Evolutionary conservation across 1,140 invertebrate species (phyloP).

Genomic region (Drosophila miranda): DNA sequence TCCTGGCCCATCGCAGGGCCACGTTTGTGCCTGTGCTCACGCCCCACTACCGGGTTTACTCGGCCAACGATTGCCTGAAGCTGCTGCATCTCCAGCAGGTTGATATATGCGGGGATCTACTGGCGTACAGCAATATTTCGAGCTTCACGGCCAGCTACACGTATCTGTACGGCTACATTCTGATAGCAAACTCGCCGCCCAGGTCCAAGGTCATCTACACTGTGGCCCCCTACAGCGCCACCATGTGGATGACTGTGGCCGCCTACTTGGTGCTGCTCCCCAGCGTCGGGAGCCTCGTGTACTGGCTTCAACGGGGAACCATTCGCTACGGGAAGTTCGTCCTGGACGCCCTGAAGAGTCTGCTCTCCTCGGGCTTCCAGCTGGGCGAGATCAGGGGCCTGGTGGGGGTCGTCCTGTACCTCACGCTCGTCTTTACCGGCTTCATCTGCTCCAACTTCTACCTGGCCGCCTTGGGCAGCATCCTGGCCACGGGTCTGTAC

Average conservation of each 20-base stretch:
- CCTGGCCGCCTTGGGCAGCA: constrained; percentile 38
- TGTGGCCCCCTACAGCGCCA: constrained; percentile 15
- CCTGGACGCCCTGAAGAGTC: constrained; percentile 19
- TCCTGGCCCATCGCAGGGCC: constrained; percentile 20
- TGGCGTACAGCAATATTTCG: constrained; percentile 9
- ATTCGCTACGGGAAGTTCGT: constrained; percentile 9
- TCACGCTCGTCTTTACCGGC: constrained; percentile 27
- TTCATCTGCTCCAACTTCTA: constrained; percentile 52
- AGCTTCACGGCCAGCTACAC: constrained; percentile 39
- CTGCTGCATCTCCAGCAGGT: constrained; percentile 1
- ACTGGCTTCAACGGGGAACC: constrained; percentile 24
- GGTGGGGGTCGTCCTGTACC: constrained; percentile 24
- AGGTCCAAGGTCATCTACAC: constrained; percentile 39
- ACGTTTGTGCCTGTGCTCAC: constrained; percentile 21
- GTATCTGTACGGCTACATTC: constrained; percentile 37
- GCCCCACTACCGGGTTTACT: constrained; percentile 13
- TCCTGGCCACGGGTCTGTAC: constrained; percentile 50
- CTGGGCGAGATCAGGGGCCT: constrained; percentile 10
- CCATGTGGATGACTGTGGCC: constrained; percentile 16
- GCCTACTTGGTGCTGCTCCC: constrained; percentile 15
- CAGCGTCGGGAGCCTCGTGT: constrained; percentile 21
- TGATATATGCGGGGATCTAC: constrained; percentile 35
- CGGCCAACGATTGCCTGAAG: constrained; percentile 23
- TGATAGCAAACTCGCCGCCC: constrained; percentile 18
- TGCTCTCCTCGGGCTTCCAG: constrained; percentile 12